Percentiles rank a stretch among this genome's conserved stretches.
phyloP scores from a whole-genome alignment of 2,797 vertebrate species.

The Manis pentadactyla region DNA sequence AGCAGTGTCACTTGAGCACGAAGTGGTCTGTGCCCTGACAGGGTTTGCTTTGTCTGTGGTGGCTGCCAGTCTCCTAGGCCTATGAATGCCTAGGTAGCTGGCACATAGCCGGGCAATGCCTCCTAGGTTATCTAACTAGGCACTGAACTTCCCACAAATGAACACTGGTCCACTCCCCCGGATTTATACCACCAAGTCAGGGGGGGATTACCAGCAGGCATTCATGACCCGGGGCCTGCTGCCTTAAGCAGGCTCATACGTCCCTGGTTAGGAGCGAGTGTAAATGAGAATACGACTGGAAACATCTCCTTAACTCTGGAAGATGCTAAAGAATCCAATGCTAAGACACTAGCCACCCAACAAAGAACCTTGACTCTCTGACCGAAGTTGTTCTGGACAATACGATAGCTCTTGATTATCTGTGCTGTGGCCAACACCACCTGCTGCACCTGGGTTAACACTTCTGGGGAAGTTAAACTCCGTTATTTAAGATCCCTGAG shows the following conservation, averaged over 20 bases:
- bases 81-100: background rate
- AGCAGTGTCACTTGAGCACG: background rate
- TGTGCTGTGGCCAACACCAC: background rate
- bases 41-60: no score
- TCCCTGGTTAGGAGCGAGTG: background rate
- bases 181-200: background rate
- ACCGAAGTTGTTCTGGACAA: background rate
- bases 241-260: background rate
- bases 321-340: background rate
- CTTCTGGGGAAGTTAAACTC: background rate
- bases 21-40: background rate
- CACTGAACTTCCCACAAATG: background rate
- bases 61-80: background rate
- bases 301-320: background rate
- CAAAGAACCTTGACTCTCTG: background rate
- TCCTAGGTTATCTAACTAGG: background rate
- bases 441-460: background rate
- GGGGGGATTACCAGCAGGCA: background rate
- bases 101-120: background rate
- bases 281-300: background rate
- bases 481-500: background rate
- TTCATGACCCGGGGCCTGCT: background rate
- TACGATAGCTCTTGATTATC: background rate
- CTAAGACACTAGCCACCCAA: background rate
- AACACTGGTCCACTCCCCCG: background rate